phyloP scores from a whole-genome alignment of 2,797 vertebrate species.

The Poeciliopsis paucimaculata region DNA sequence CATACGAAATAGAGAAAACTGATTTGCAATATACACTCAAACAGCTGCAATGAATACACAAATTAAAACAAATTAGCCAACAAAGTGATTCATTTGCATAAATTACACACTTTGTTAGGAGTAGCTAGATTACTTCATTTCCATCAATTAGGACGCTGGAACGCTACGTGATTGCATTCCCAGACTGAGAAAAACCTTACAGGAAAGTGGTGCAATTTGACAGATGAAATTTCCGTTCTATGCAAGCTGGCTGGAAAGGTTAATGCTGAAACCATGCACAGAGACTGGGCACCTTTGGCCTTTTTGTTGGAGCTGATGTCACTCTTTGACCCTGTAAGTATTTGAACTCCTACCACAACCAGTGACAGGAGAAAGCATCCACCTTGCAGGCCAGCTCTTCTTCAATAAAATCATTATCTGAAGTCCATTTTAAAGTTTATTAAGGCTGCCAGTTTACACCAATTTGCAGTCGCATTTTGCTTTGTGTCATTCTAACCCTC shows the following conservation, averaged over 20 bases:
- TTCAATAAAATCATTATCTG: not conserved
- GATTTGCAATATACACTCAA: constrained; percentile 71
- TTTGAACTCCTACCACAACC: constrained; percentile 38
- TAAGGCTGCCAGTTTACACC: not conserved
- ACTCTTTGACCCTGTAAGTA: constrained; percentile 54
- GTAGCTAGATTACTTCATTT: constrained; percentile 80
- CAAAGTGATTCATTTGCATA: constrained; percentile 95
- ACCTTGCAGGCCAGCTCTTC: not conserved
- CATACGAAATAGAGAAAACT: constrained; percentile 63
- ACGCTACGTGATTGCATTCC: constrained; percentile 82
- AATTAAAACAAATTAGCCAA: constrained; percentile 87
- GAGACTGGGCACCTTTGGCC: constrained; percentile 70
- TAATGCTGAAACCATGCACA: constrained; percentile 74
- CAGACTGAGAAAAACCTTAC: constrained; percentile 76
- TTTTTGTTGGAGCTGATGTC: constrained; percentile 68
- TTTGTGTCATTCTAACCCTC: not conserved
- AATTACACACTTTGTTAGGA: constrained; percentile 90
- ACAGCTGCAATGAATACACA: constrained; percentile 75
- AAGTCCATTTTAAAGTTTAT: constrained; percentile 1
- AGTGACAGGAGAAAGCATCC: constrained; percentile 26
- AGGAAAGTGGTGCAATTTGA: constrained; percentile 48
- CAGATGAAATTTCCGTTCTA: constrained; percentile 59
- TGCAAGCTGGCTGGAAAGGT: constrained; percentile 53
- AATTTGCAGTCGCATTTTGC: not conserved
- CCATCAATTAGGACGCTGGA: constrained; percentile 85